Base-by-base conservation (phyloP, 2,113 vertebrate genomes). In the Labeo rohita region DNA sequence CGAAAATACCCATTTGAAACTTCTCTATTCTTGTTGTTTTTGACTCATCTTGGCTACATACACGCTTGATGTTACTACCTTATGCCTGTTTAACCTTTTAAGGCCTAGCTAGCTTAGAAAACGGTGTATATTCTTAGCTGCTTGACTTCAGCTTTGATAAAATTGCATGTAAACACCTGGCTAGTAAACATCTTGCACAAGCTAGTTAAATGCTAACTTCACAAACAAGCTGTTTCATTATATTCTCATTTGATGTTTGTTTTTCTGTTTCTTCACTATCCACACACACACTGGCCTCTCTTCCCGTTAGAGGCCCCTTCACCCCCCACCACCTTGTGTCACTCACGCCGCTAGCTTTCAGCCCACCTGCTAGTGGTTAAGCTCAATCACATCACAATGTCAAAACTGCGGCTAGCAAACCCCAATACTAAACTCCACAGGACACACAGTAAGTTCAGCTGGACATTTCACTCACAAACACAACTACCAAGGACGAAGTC, bases 331-430 rank as follows among this genome's bases (percentile, higher is more conserved):
- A 75, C 73, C 83, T 92, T 79, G 86, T 91, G 92, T 91, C 93
- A 94, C 88, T 89, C 90, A 90, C 70, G 77, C 92, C 90, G 92
- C 92, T 92, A 93, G 80, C 80, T 91, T 90, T 88, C 91, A 88
- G 89, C 76, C 89, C 95, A 95, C 93, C 93, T 95, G 94, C 92
- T 93, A 92, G 91, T 93, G 92, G 91, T 95, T 95, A 95, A 89
- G 85, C 90, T 91, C 90, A 91, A 93, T 93, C 92, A 89, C 87
- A 88, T 88, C 86, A 86, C 85, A 80, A 90, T 84, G 88, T 92
- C 70, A 90, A 90, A 91, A 88, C 90, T 88, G 81, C 75, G 50
- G 90, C 54, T 75, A 74, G 65, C 70, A 85, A 78, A 43, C 75
- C 80, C 61, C 56, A 83, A 23, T 76, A 21, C 50, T 50, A 36